Evolutionary conservation across 2,113 vertebrate genomes (phyloP).

Genomic region (Chrysemys picta): DNA sequence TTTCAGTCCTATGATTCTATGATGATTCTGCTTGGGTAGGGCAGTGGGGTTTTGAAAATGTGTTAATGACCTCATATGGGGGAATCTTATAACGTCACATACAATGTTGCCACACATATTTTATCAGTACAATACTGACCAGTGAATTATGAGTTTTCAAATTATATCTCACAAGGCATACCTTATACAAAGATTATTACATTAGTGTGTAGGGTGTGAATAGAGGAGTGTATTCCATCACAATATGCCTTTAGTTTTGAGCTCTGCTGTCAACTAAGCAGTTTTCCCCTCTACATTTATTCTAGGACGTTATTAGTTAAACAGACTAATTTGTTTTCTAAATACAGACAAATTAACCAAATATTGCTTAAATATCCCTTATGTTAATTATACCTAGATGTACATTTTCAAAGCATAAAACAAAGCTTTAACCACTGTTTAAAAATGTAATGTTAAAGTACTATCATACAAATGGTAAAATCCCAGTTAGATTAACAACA

Average conservation of each 20-base stretch:
- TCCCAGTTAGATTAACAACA: conserved; percentile 47
- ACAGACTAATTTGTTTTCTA: conserved; percentile 44
- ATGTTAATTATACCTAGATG: not conserved
- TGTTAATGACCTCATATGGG: not conserved
- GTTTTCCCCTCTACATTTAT: not conserved
- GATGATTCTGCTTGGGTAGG: not conserved
- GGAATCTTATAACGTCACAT: not conserved
- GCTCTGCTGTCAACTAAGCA: not conserved
- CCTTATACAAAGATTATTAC: not conserved
- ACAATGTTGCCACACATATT: not conserved
- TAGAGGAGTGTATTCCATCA: not conserved
- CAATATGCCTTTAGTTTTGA: not conserved
- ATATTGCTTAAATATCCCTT: conserved; percentile 42
- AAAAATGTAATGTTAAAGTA: conserved; percentile 31
- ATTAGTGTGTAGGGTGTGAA: not conserved
- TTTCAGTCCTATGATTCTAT: no score
- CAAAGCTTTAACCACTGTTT: conserved; percentile 23
- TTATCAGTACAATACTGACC: not conserved
- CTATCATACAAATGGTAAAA: conserved; percentile 37
- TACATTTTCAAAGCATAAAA: not conserved
- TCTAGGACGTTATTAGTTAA: conserved; percentile 1
- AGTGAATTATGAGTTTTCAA: not conserved
- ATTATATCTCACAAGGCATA: not conserved
- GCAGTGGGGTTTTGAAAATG: not conserved
- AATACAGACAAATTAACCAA: conserved; percentile 38